phyloP scores from a whole-genome alignment of 2,113 vertebrate species.

The Geothlypis trichas region DNA sequence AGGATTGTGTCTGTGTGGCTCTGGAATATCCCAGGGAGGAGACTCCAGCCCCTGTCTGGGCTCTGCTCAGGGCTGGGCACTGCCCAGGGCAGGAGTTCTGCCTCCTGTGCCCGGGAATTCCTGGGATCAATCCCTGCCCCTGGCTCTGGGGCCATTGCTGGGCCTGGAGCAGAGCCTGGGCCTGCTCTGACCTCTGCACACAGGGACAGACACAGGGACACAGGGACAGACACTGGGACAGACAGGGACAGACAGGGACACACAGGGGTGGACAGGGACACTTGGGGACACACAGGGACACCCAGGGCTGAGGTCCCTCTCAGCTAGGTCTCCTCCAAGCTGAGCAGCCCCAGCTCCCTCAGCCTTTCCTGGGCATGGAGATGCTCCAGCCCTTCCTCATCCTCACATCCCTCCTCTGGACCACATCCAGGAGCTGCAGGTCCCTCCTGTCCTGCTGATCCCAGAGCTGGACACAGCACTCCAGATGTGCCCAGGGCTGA shows the following conservation, averaged over 20 bases:
- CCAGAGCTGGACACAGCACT: neutral
- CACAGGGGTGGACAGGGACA: neutral
- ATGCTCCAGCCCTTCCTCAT: neutral
- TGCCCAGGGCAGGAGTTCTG: neutral
- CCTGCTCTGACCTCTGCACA: too few species aligned
- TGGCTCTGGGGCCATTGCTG: neutral
- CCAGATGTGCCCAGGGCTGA: neutral
- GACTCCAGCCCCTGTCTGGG: neutral
- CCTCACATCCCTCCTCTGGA: neutral
- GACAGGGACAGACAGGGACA: neutral
- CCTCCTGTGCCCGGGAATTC: neutral
- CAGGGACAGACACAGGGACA: neutral
- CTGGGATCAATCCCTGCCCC: neutral
- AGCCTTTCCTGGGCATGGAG: fast-evolving
- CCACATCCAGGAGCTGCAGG: neutral
- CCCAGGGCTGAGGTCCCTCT: neutral
- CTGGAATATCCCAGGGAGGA: neutral
- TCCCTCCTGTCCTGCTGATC: neutral
- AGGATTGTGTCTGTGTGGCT: neutral
- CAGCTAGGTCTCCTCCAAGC: neutral
- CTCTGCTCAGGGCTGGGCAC: neutral
- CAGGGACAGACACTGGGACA: neutral
- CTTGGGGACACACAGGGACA: neutral
- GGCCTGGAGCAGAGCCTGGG: too few species aligned
- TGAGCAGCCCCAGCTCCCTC: neutral